Base-by-base conservation (phyloP, 2,113 vertebrate genomes). In the Aptenodytes forsteri region DNA sequence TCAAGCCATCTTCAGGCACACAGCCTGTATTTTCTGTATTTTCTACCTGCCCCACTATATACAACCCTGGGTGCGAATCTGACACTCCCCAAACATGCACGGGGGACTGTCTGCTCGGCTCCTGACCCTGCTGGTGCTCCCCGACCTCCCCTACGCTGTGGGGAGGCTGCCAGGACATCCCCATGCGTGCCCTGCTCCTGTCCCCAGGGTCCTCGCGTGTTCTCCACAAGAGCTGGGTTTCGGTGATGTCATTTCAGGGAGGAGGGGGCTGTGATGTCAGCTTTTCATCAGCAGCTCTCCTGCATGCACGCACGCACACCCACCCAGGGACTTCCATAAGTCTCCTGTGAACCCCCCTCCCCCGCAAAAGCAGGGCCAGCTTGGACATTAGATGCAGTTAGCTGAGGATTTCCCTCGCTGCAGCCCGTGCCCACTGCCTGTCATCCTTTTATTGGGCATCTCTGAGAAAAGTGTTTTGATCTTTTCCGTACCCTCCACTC, bases 71-170 rank as follows among this genome's bases (percentile, higher is more conserved):
- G 46, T 7, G n/a, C 40, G 77, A 49, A 75, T 12, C 44, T 66
- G 47, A 25, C 27, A 15, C 21, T 10, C 7, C 32, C 15, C 20
- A 38, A 9, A 12, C 1, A 10, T 11, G 19, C 22, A 6, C 1
- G 4, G 55, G 55, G 10, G 17, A 46, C 22, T 54, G 9, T 34
- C 42, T 44, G 29, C 61, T 50, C 7, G 1, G 46, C 17, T 44
- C 46, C 44, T 13, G 1, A 62, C 16, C 59, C n/a, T 11, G 2
- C 22, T 2, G 11, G 47, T 22, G 23, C 47, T 11, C 47, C 47
- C 22, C 23, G 47, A 49, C 47, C 47, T 49, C 47, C 47, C 47
- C 47, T 49, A 49, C 25, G 5, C 7, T 17, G 38, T 30, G 23
- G 14, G 5, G 9, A 42, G 21, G 5, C n/a, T 78, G 25, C 58